Base-by-base conservation (phyloP, 2,888 invertebrate species). In the Cinara cedri region DNA sequence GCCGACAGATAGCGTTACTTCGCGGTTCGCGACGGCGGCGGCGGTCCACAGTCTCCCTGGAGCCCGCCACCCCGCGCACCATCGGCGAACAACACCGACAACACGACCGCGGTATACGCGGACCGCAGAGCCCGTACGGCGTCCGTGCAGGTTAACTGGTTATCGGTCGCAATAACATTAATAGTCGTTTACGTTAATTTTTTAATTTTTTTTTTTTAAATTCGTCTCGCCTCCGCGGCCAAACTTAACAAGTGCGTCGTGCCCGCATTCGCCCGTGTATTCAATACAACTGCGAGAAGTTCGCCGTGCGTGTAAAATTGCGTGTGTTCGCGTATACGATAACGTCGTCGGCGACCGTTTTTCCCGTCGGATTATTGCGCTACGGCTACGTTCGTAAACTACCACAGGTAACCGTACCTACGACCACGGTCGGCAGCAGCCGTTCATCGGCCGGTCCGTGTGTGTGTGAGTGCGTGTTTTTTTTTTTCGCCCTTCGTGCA, bases 91-190 rank as follows among this genome's bases (percentile, higher is more conserved):
- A 34, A 34, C 34, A 34, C 34, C 34, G 4, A 51, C 57, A 42
- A 75, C 74, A 24, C 49, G 13, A 26, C 19, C 26, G 34, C 74
- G 62, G 51, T 26, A 55, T 16, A 16, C 34, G 19, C 54, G 54
- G 55, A 54, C 21, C 54, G 57, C 72, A 66, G 75, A 75, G 66
- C 54, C 34, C 68, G 46, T 44, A 46, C 76, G 66, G 57, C 68
- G 55, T 19, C 19, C 76, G 76, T 49, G 19, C 76, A 49, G 68
- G 57, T 57, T 21, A 76, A 76, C 76, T 46, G 76, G 76, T 76
- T 68, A 26, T 16, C 3, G 13, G 1, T 60, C 14, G 34, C 34
- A 34, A n/a, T 16, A 24, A 24, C 60, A 16, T 26, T 24, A 26
- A 26, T n/a, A n/a, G n/a, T 21, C 65, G 65, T 66, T 16, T 11